Conservation (phyloP, 2,888 invertebrate genomes). For the Melikaiella ostensackeni region DNA sequence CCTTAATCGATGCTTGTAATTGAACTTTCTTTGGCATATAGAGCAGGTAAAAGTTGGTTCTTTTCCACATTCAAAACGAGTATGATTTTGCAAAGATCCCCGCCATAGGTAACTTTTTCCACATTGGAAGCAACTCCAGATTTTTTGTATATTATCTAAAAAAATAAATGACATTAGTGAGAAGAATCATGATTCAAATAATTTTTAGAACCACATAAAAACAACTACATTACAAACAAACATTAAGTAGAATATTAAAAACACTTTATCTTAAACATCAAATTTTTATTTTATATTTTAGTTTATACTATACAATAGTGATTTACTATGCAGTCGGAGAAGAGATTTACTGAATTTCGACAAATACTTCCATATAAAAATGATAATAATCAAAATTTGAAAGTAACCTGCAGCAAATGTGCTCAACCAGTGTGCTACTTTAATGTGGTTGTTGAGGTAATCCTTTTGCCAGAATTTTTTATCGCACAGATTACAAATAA, state of each 20-base stretch:
- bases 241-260: background rate
- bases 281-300: too few relatives aligned
- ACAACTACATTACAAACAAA: too few relatives aligned
- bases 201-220: background rate
- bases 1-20: too few relatives aligned
- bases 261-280: too few relatives aligned
- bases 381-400: background rate
- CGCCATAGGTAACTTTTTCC: constrained; percentile 70
- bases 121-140: constrained; percentile 53
- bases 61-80: constrained; percentile 69
- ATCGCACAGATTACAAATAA: background rate
- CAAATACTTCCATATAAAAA: background rate
- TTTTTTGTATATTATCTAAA: constrained; percentile 23
- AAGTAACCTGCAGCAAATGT: background rate
- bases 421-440: background rate
- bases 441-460: background rate
- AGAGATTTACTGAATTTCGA: background rate
- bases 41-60: constrained; percentile 73
- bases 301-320: background rate
- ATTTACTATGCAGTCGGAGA: background rate
- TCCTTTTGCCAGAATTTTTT: constrained; percentile 1
- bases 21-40: too few relatives aligned
- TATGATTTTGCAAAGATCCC: too few relatives aligned
- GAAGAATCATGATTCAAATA: too few relatives aligned
- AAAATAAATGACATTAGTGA: too few relatives aligned